A percentile compares a stretch with the other conserved stretches of the same genome.
phyloP scores from a whole-genome alignment of 2,888 invertebrate species.

The Chrysolina oricalcia region DNA sequence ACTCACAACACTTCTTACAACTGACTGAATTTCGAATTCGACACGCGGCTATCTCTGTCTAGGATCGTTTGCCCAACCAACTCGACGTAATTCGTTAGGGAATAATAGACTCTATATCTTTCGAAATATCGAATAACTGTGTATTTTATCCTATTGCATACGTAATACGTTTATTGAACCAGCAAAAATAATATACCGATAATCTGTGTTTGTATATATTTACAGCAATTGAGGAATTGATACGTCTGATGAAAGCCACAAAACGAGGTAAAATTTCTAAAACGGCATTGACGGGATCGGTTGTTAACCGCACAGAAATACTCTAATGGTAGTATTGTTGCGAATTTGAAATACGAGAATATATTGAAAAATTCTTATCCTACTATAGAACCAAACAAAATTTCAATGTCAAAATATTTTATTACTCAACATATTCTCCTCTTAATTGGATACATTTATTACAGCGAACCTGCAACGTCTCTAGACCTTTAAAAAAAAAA shows the following conservation, averaged over 20 bases:
- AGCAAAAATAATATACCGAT: not conserved
- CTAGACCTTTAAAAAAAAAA: too few species aligned
- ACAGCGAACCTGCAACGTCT: too few species aligned
- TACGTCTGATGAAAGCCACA: not conserved
- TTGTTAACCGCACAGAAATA: not conserved
- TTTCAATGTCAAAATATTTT: too few species aligned
- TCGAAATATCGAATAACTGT: slow-evolving; percentile 53
- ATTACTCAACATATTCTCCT: too few species aligned
- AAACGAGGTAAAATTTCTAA: not conserved
- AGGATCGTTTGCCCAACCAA: slow-evolving; percentile 54
- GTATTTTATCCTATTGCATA: slow-evolving; percentile 27
- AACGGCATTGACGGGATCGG: not conserved
- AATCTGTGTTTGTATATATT: not conserved
- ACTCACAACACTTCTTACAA: slow-evolving; percentile 52
- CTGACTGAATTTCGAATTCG: slow-evolving; percentile 48
- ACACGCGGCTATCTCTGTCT: slow-evolving; percentile 49
- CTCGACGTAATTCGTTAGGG: slow-evolving; percentile 54
- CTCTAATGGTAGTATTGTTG: not conserved
- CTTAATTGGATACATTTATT: too few species aligned
- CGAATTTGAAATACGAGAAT: too few species aligned
- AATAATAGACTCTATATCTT: slow-evolving; percentile 55
- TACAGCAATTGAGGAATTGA: not conserved
- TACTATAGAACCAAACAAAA: too few species aligned
- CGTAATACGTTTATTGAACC: not conserved
- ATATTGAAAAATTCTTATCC: too few species aligned